Evolutionary conservation across 2,797 vertebrate species (phyloP).

Genomic region (Fundulus diaphanus): DNA sequence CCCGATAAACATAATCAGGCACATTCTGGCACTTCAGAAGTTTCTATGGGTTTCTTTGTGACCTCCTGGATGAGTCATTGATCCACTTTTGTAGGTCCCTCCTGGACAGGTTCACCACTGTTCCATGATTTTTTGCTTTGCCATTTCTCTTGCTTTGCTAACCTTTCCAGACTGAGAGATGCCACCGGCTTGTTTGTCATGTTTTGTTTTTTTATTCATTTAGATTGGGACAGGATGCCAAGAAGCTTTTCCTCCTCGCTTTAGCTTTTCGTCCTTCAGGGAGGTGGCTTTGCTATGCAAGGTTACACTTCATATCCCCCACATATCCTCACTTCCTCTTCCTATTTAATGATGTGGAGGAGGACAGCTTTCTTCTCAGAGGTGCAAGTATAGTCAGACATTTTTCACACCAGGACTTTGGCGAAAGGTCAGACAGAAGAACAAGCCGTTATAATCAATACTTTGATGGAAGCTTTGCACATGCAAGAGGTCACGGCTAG

Average conservation of each 20-base stretch:
- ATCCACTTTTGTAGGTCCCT: no score
- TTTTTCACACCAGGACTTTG: constrained; percentile 31
- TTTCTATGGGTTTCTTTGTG: no score
- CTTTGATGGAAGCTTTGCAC: constrained; percentile 13
- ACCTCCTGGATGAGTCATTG: no score
- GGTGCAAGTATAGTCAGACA: constrained; percentile 16
- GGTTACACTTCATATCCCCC: constrained; percentile 43
- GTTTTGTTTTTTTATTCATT: no score
- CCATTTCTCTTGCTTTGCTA: no score
- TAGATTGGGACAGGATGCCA: no score
- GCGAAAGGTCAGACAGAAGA: constrained; percentile 39
- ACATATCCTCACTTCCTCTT: constrained; percentile 49
- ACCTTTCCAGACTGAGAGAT: no score
- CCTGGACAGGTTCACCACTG: no score
- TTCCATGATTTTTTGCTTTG: no score
- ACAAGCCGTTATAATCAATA: constrained; percentile 23
- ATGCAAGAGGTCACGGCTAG: neutral
- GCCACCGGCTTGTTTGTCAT: no score
- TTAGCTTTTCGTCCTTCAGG: constrained; percentile 25
- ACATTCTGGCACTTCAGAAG: no score
- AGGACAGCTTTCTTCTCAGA: constrained; percentile 62
- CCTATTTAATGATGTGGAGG: constrained; percentile 69
- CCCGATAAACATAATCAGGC: no score
- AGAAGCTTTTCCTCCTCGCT: constrained; percentile 9
- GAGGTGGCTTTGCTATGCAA: constrained; percentile 23